Percentiles rank a stretch among this genome's conserved stretches.
These are phyloP conservation scores for Trachelus troglodyta DNA, from an alignment of 2,888 invertebrate genomes.

Conservation along the genomic window DNA sequence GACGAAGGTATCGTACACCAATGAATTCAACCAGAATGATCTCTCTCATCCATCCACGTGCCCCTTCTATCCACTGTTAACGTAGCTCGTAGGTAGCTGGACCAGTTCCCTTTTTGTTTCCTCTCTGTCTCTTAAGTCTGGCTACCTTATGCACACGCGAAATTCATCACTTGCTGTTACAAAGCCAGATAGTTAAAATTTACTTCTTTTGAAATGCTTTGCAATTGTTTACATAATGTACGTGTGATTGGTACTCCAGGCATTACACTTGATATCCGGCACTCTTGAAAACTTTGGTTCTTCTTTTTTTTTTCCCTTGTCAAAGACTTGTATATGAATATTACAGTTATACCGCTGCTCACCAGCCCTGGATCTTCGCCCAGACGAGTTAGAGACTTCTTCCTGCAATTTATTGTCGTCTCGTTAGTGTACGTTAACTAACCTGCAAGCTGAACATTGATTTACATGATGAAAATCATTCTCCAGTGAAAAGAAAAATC, in stretches of 20 bases:
- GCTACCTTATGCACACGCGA: background rate
- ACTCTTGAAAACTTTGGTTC: background rate
- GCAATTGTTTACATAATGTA: background rate
- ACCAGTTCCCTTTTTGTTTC: background rate
- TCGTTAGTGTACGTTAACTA: background rate
- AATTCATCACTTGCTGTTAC: background rate
- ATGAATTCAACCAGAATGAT: background rate
- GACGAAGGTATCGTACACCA: conserved; percentile 38
- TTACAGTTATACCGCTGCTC: background rate
- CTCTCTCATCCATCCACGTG: background rate
- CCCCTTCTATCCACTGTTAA: background rate
- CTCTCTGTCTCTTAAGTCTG: background rate
- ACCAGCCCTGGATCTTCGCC: background rate
- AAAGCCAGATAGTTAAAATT: no score
- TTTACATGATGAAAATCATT: background rate
- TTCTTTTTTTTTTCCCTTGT: background rate
- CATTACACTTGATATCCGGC: background rate
- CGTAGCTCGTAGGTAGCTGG: background rate
- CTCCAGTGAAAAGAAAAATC: background rate
- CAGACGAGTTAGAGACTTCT: background rate
- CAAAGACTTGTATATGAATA: background rate
- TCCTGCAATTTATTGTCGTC: background rate
- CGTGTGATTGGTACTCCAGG: background rate
- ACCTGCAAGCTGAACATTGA: background rate
- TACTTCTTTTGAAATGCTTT: background rate